Percentiles rank a stretch among this genome's conserved stretches.
Evolutionary conservation across 2,888 invertebrate genomes (phyloP).

Genomic region (Epinotia demarniana): DNA sequence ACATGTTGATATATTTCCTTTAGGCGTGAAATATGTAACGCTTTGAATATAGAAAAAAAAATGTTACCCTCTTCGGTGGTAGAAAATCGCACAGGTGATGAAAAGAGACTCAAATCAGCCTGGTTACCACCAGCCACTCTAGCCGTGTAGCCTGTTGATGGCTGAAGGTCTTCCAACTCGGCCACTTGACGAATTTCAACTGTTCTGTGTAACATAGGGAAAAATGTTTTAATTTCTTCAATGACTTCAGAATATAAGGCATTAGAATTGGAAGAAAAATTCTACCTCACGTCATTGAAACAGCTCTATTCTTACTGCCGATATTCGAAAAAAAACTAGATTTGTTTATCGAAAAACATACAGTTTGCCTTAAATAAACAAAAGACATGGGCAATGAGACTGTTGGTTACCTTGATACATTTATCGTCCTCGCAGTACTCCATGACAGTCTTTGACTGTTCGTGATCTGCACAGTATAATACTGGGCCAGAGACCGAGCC

Average conservation of each 20-base stretch:
- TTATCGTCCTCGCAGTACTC: conserved; percentile 73
- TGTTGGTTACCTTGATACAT: conserved; percentile 71
- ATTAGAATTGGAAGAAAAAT: no score
- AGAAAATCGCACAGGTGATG: conserved; percentile 74
- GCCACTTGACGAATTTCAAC: conserved; percentile 74
- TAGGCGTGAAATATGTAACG: no score
- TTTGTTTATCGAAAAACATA: not conserved
- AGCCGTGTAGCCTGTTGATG: conserved; percentile 74
- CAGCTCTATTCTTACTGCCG: not conserved
- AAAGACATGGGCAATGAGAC: not conserved
- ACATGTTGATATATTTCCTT: no score
- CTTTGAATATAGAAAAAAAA: no score
- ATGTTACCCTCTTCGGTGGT: conserved; percentile 79
- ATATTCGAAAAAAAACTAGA: not conserved
- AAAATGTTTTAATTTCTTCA: not conserved
- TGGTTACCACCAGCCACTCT: conserved; percentile 79
- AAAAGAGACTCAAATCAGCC: conserved; percentile 76
- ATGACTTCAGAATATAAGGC: not conserved
- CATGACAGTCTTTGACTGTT: conserved; percentile 70
- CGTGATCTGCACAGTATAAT: conserved; percentile 75
- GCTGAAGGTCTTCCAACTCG: conserved; percentile 74
- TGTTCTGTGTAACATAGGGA: conserved; percentile 55
- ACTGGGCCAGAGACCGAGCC: conserved; percentile 72
- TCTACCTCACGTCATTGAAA: not conserved
- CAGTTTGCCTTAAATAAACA: not conserved